Percentiles rank a stretch among this genome's conserved stretches.
These are phyloP conservation scores for Tanypteryx hageni DNA, from an alignment of 2,888 invertebrate species.

Conservation along the genomic window DNA sequence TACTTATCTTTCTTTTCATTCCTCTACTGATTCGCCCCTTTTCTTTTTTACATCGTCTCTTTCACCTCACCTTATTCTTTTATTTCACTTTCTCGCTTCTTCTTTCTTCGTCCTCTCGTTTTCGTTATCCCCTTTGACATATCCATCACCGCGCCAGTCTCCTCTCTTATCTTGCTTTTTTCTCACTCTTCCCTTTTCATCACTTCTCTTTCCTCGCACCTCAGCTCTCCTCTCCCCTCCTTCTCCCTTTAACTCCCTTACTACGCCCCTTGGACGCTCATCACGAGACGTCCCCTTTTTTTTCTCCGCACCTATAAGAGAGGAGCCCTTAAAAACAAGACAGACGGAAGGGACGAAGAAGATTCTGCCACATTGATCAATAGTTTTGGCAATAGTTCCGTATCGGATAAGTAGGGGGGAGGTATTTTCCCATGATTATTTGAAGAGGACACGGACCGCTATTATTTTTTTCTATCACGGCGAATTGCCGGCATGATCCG, in stretches of 20 bases:
- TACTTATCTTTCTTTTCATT: not conserved
- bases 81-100: not conserved
- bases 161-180: slow-evolving; percentile 9
- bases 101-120: not conserved
- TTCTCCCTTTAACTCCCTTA: not conserved
- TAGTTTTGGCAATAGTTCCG: slow-evolving; percentile 44
- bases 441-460: slow-evolving; percentile 4
- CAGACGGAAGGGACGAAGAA: not conserved
- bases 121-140: not conserved
- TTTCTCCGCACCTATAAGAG: not conserved
- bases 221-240: slow-evolving; percentile 14
- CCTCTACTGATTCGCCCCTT: too few species aligned
- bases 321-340: slow-evolving; percentile 37
- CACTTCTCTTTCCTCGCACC: not conserved
- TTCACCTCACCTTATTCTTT: not conserved
- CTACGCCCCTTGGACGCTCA: not conserved
- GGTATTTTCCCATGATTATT: slow-evolving; percentile 33
- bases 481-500: slow-evolving; percentile 37
- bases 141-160: slow-evolving; percentile 39
- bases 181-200: not conserved
- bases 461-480: too few species aligned
- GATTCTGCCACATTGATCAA: slow-evolving; percentile 46
- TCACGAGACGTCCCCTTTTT: not conserved
- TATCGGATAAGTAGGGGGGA: slow-evolving; percentile 8
- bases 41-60: not conserved